Conservation (phyloP, 2,113 vertebrate genomes). For the Xiphophorus maculatus region DNA sequence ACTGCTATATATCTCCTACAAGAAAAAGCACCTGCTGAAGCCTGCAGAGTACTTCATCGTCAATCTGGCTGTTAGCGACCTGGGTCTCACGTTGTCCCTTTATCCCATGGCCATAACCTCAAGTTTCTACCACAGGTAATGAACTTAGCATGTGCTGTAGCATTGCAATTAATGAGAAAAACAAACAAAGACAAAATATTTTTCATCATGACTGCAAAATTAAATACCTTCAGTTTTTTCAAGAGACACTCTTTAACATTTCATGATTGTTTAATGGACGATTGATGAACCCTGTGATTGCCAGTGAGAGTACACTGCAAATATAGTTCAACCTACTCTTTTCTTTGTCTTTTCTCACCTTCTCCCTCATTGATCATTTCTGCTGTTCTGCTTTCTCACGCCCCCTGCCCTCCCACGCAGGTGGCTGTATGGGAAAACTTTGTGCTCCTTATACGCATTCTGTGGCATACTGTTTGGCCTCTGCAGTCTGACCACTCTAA, state of each 20-base stretch:
- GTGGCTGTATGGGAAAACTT: conserved; percentile 80
- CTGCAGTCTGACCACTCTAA: conserved; percentile 82
- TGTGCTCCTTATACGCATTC: conserved; percentile 82
- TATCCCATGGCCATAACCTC: conserved; percentile 84
- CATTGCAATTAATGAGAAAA: neutral
- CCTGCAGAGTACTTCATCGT: conserved; percentile 84
- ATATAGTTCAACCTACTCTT: conserved; percentile 11
- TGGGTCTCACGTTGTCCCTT: conserved; percentile 84
- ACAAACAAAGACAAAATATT: neutral
- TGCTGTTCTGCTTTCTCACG: conserved; percentile 14
- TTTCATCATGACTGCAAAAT: neutral
- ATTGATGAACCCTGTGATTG: conserved; percentile 21
- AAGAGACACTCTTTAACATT: conserved; percentile 7
- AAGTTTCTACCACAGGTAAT: conserved; percentile 84
- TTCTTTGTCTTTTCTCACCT: conserved; percentile 5
- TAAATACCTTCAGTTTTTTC: neutral
- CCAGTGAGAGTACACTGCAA: conserved; percentile 5
- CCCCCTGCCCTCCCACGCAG: conserved; percentile 56
- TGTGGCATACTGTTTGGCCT: conserved; percentile 83
- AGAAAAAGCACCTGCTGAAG: conserved; percentile 82
- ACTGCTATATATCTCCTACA: conserved; percentile 81
- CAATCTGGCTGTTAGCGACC: conserved; percentile 83
- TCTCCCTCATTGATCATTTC: conserved; percentile 34
- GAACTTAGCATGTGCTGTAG: neutral
- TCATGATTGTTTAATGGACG: conserved; percentile 23